Evolutionary conservation across 2,888 invertebrate genomes (phyloP).

Genomic region (Aphodius granarius): DNA sequence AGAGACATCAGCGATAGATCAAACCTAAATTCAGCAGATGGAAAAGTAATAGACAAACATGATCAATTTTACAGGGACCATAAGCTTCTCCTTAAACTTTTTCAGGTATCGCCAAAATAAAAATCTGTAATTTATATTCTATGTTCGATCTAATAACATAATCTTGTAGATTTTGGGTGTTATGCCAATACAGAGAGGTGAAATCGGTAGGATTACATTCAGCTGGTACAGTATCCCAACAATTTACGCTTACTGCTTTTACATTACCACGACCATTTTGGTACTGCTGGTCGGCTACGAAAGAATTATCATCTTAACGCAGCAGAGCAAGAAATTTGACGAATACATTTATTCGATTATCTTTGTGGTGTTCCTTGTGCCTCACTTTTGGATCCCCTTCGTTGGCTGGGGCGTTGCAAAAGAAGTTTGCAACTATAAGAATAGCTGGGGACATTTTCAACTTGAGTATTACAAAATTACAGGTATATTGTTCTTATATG

Average conservation of each 20-base stretch:
- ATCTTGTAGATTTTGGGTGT: constrained; percentile 60
- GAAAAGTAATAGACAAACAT: constrained; percentile 62
- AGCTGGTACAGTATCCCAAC: constrained; percentile 65
- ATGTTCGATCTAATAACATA: constrained; percentile 22
- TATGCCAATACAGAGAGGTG: constrained; percentile 60
- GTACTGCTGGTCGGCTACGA: constrained; percentile 66
- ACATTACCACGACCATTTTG: constrained; percentile 59
- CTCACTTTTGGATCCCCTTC: constrained; percentile 72
- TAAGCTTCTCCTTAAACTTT: constrained; percentile 63
- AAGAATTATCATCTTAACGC: constrained; percentile 61
- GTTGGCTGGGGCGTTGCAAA: constrained; percentile 71
- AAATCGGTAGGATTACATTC: constrained; percentile 61
- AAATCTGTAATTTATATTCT: background rate
- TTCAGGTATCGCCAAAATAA: constrained; percentile 49
- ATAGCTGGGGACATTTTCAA: constrained; percentile 70
- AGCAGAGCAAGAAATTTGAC: constrained; percentile 64
- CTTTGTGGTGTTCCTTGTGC: constrained; percentile 67
- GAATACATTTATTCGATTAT: constrained; percentile 71
- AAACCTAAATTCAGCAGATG: constrained; percentile 60
- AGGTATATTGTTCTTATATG: constrained; percentile 40
- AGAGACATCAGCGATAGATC: constrained; percentile 52
- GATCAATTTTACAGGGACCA: constrained; percentile 71
- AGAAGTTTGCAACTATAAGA: constrained; percentile 70
- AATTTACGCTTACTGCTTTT: constrained; percentile 67
- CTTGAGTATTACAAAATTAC: constrained; percentile 55